These are phyloP conservation scores for Acropternis orthonyx DNA, from an alignment of 2,797 vertebrate genomes.

Conservation along the genomic window DNA sequence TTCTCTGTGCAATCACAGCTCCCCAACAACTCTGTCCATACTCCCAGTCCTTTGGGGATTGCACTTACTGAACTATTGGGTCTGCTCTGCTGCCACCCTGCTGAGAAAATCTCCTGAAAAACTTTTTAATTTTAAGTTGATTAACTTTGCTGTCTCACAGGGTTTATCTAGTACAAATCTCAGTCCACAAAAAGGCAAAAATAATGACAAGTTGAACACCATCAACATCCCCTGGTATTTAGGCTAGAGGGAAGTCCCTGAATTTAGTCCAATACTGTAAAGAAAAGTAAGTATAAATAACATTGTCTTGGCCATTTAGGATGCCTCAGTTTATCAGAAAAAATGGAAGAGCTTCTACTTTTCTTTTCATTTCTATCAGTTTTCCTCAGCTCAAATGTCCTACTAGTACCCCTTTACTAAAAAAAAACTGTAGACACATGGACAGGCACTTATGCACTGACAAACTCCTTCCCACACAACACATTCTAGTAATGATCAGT, in stretches of 20 bases:
- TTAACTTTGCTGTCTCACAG: neutral
- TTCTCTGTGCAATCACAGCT: neutral
- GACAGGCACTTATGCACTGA: neutral
- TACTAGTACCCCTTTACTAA: neutral
- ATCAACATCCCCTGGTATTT: neutral
- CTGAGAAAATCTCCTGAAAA: neutral
- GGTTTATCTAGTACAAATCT: neutral
- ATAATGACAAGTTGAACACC: neutral
- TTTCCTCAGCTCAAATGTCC: neutral
- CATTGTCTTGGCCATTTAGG: neutral
- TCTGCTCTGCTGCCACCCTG: neutral
- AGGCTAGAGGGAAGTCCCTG: neutral
- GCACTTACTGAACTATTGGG: neutral
- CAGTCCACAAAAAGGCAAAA: neutral
- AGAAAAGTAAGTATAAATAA: neutral
- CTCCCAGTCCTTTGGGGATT: neutral
- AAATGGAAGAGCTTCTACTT: neutral
- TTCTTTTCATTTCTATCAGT: neutral
- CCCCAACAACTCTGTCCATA: neutral
- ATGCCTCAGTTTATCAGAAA: neutral
- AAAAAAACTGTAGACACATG: neutral
- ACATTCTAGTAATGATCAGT: too few species aligned
- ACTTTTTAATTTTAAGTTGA: neutral
- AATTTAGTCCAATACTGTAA: neutral
- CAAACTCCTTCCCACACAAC: neutral